Evolutionary conservation across 2,888 invertebrate genomes (phyloP).

Genomic region (Hypomecis punctinalis): DNA sequence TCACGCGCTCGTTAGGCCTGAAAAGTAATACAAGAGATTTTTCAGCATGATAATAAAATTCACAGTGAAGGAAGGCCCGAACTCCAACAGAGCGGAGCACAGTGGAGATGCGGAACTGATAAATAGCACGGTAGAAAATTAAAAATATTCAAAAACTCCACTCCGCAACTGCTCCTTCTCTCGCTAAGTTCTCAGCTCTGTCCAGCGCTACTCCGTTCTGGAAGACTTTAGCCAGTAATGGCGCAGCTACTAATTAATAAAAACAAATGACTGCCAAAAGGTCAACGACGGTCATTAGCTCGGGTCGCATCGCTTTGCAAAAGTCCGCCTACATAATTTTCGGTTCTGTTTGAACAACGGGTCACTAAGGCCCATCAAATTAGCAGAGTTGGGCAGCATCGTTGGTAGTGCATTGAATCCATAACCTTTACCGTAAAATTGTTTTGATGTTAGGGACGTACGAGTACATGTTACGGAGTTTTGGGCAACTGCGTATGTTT

Average conservation of each 20-base stretch:
- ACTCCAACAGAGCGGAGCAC: too few species aligned
- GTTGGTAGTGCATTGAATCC: not conserved
- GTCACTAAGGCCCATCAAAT: not conserved
- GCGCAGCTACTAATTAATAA: constrained; percentile 7
- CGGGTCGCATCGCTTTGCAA: constrained; percentile 8
- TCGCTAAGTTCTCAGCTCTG: too few species aligned
- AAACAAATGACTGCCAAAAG: constrained; percentile 7
- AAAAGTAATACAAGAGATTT: constrained; percentile 58
- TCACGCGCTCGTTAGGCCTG: constrained; percentile 91
- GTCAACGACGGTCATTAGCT: constrained; percentile 4
- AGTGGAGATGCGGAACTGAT: too few species aligned
- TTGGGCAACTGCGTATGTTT: too few species aligned
- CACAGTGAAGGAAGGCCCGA: not conserved
- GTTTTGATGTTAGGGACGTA: too few species aligned
- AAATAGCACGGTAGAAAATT: too few species aligned
- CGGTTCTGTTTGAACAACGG: not conserved
- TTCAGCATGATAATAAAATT: not conserved
- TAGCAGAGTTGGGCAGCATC: not conserved
- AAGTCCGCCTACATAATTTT: constrained; percentile 4
- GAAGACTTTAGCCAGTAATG: not conserved
- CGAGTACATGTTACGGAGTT: too few species aligned
- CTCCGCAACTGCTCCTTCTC: too few species aligned
- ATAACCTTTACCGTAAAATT: too few species aligned
- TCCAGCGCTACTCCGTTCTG: too few species aligned
- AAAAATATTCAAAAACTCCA: too few species aligned